Conservation (phyloP, 2,888 invertebrate genomes). For the Mesorhabditis sp. region DNA sequence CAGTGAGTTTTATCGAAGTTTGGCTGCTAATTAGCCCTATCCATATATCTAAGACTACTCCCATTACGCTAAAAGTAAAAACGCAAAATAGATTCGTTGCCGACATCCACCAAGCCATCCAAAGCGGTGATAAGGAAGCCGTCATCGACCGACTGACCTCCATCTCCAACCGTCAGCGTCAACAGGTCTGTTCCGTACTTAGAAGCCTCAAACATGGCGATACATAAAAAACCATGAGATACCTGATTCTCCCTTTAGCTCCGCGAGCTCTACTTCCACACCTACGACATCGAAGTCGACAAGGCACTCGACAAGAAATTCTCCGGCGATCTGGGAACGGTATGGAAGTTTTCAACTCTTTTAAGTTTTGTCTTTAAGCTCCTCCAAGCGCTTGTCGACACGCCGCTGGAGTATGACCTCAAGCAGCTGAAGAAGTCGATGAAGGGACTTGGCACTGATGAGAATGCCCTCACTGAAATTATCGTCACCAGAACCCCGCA, state of each 20-base stretch:
- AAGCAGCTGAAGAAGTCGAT: slow-evolving; percentile 60
- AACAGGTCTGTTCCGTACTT: slow-evolving; percentile 66
- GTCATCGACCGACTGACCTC: slow-evolving; percentile 67
- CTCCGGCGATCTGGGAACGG: slow-evolving; percentile 31
- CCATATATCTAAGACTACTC: no score
- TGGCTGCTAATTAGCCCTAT: not conserved
- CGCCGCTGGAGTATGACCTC: slow-evolving; percentile 60
- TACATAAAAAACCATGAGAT: not conserved
- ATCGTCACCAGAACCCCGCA: slow-evolving; percentile 73
- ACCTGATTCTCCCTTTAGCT: slow-evolving; percentile 14
- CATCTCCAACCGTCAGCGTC: slow-evolving; percentile 79
- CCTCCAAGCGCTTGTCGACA: slow-evolving; percentile 55
- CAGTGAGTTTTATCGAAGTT: not conserved
- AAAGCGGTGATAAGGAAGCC: slow-evolving; percentile 36
- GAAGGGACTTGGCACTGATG: slow-evolving; percentile 74
- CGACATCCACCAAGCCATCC: slow-evolving; percentile 19
- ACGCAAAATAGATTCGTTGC: not conserved
- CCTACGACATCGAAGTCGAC: slow-evolving; percentile 39
- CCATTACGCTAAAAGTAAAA: no score
- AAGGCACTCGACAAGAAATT: slow-evolving; percentile 39
- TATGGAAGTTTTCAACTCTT: not conserved
- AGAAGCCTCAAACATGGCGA: not conserved
- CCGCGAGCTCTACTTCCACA: slow-evolving; percentile 38
- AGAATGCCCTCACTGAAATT: slow-evolving; percentile 80
- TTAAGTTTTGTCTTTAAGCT: slow-evolving; percentile 11